phyloP scores from a whole-genome alignment of 1,140 invertebrate genomes.

The Drosophila nikananu region DNA sequence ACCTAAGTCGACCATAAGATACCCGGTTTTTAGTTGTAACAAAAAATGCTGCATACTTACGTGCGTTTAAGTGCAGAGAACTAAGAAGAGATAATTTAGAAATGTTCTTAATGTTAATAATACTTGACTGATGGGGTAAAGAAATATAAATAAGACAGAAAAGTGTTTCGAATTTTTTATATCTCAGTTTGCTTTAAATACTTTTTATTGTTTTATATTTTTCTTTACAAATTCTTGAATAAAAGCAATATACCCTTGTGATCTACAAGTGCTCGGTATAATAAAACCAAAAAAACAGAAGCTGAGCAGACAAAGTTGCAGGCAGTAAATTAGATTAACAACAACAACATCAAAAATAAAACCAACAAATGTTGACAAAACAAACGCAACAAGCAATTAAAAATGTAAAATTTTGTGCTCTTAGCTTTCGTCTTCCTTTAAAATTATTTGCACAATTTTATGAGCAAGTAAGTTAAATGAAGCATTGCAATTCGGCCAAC shows the following conservation, averaged over 20 bases:
- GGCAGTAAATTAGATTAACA: slow-evolving; percentile 83
- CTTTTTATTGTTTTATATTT: not conserved
- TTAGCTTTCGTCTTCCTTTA: slow-evolving; percentile 41
- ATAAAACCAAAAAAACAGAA: slow-evolving; percentile 38
- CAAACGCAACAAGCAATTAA: slow-evolving; percentile 78
- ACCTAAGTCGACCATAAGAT: slow-evolving; percentile 9
- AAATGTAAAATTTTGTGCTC: slow-evolving; percentile 69
- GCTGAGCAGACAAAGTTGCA: slow-evolving; percentile 73
- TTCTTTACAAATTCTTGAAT: not conserved
- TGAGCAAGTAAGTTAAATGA: slow-evolving; percentile 54
- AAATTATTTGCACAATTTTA: slow-evolving; percentile 59
- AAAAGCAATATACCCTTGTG: slow-evolving; percentile 31
- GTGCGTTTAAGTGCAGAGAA: not conserved
- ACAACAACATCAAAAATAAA: slow-evolving; percentile 32
- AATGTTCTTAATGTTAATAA: not conserved
- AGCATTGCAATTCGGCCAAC: slow-evolving; percentile 47
- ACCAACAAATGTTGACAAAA: slow-evolving; percentile 71
- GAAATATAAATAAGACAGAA: not conserved
- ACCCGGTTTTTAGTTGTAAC: not conserved
- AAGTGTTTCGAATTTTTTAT: not conserved
- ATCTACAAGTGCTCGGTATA: not conserved
- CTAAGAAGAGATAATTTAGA: not conserved
- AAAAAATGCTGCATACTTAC: not conserved
- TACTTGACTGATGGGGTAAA: not conserved
- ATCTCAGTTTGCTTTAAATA: not conserved